Percentiles rank a stretch among this genome's conserved stretches.
Evolutionary conservation across 2,113 vertebrate species (phyloP).

Genomic region (Piprites chloris): DNA sequence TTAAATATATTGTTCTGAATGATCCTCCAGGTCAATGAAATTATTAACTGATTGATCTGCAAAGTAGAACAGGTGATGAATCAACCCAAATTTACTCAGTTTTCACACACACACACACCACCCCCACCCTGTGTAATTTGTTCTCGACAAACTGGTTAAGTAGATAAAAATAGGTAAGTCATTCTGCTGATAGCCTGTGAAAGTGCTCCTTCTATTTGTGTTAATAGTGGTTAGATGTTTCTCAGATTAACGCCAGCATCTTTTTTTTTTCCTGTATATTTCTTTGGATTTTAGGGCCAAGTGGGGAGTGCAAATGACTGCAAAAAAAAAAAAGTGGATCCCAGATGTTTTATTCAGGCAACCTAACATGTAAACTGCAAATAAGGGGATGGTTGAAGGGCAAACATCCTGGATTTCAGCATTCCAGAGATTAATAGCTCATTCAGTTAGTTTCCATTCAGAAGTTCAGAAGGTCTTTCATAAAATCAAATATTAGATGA

Average conservation of each 20-base stretch:
- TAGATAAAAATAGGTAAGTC: slow-evolving; percentile 64
- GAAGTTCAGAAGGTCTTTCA: background rate
- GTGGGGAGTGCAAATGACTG: background rate
- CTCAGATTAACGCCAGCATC: background rate
- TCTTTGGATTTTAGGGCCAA: background rate
- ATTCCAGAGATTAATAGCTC: background rate
- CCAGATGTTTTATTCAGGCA: background rate
- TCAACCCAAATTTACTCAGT: slow-evolving; percentile 71
- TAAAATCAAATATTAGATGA: background rate
- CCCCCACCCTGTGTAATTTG: background rate
- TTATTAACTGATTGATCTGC: slow-evolving; percentile 74
- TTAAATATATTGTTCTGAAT: slow-evolving; percentile 71
- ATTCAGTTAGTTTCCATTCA: background rate
- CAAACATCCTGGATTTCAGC: background rate
- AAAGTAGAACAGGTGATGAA: slow-evolving; percentile 67
- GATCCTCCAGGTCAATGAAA: slow-evolving; percentile 60
- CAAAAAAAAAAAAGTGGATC: background rate
- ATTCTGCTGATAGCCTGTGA: background rate
- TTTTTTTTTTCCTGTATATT: background rate
- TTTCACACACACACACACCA: background rate
- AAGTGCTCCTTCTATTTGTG: background rate
- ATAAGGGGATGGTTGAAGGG: background rate
- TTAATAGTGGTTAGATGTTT: background rate
- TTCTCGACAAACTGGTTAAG: slow-evolving; percentile 53
- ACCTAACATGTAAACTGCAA: background rate